Percentiles rank a stretch among this genome's conserved stretches.
Conservation (phyloP, 2,797 vertebrate genomes). For the Varecia variegata region DNA sequence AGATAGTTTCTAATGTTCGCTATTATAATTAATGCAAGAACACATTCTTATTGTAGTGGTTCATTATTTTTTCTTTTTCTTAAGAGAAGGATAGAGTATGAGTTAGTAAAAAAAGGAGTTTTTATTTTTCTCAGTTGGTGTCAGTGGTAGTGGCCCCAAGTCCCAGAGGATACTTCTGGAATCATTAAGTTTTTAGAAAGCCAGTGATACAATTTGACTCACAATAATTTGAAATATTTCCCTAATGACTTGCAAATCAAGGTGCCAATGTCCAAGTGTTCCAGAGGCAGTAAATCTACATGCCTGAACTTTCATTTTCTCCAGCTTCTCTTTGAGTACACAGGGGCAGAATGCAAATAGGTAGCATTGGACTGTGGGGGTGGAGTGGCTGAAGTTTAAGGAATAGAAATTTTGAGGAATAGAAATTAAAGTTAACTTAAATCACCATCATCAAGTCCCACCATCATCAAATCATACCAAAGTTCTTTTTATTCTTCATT, state of each 20-base stretch:
- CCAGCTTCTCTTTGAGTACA: neutral
- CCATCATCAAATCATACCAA: neutral
- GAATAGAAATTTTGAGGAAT: neutral
- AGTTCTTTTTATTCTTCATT: neutral
- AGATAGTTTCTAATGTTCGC: neutral
- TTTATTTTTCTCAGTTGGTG: neutral
- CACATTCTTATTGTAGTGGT: neutral
- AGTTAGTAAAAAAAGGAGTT: neutral
- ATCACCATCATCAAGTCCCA: neutral
- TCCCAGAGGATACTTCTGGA: neutral
- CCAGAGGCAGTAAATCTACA: neutral
- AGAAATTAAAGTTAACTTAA: constrained; percentile 23
- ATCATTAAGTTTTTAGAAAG: neutral
- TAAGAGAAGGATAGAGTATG: neutral
- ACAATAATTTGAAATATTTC: neutral
- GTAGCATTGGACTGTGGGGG: neutral
- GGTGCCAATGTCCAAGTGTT: neutral
- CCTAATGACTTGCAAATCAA: neutral
- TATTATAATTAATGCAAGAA: neutral
- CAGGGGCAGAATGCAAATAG: neutral
- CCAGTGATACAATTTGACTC: neutral
- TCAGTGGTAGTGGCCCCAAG: neutral
- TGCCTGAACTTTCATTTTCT: neutral
- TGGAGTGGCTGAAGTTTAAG: neutral
- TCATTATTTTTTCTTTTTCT: constrained; percentile 16